Evolutionary conservation across 2,113 vertebrate genomes (phyloP), one percentile per base, ranked within the genome.

Genomic region (Etheostoma spectabile): DNA sequence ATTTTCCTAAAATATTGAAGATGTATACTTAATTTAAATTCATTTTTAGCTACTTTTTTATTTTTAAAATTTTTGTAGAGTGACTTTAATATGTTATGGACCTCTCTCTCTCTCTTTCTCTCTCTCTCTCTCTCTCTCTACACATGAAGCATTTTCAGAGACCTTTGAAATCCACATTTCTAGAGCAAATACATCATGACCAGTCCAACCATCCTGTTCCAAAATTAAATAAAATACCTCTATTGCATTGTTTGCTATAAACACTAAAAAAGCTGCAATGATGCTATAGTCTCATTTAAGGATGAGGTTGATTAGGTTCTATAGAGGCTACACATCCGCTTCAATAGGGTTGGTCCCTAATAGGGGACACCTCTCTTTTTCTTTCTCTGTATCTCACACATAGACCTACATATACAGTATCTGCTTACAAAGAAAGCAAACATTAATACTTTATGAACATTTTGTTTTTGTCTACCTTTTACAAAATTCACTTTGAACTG

Each of bases 61-160:
- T 62, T 30, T 30, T 30, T 3, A 3, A 27, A 27, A 2, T 82
- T 65, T 52, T 22, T 77, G 22, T 38, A 33, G 66, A 68, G 35
- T 75, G 30, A 69, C 53, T 87, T 69, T 59, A 59, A 82, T 72
- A 48, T 64, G 65, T 76, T 38, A 72, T 13, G 2, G 56, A 64
- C 21, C 24, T 74, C 30, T 60, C 35, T 55, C 18, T 56, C 21
- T 71, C 49, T 30, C 27, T 33, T 5, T 33, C 33, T 33, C 33
- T 35, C 33, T 35, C 33, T 38, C 7, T 38, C 35, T 38, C 35
- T 8, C 35, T 38, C 35, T 38, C 35, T 8, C 35, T 38, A 6
- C 8, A 38, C 52, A 3, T 52, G 60, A 71, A 65, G 65, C 48
- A 57, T 85, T 27, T 86, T 67, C 19, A 78, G 59, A 42, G 48